Evolutionary conservation across 2,113 vertebrate genomes (phyloP), one percentile per base, ranked within the genome.

Genomic region (Arvicanthis niloticus): DNA sequence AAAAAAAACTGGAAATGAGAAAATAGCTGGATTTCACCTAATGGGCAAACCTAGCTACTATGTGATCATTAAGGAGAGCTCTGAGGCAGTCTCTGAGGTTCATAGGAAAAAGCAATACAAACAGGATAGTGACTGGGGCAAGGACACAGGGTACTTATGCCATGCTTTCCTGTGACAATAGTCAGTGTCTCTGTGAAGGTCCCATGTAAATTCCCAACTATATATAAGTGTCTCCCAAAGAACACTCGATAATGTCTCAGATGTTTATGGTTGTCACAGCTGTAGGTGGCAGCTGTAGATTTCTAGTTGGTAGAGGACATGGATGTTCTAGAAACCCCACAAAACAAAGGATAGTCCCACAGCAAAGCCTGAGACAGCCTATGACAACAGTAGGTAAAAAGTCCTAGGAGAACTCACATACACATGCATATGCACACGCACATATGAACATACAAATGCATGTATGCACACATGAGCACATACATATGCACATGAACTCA

Each of bases 81-180:
- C 77, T 34, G 67, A 94, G 84, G 78, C 9, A 2, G 53, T 0
- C 3, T 21, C 53, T 85, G 81, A 48, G 51, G 42, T 31, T 26
- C 17, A 56, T 9, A 72, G 58, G 51, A 24, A 53, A 82, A 72
- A 48, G 5, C 1, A 8, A 24, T 3, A 40, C 2, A 19, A 24
- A 16, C 21, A 65, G 13, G 62, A 77, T 4, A 31, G 0, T 1
- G 1, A 10, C 48, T 9, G 0, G 13, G 17, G n/a, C 6, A 11
- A n/a, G 60, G 37, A 51, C 53, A 70, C 16, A 6, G 67, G 21
- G 51, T 34, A 1, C 31, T 0, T 1, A 1, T 0, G 29, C 65
- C 8, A 5, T 26, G 31, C 62, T 65, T 60, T 72, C 72, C 72
- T 13, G 3, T 0, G 21, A n/a, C 4, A 24, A 0, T 0, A 62